These are phyloP conservation scores for Chelon auratus DNA, from an alignment of 2,797 vertebrate genomes.

Conservation along the genomic window DNA sequence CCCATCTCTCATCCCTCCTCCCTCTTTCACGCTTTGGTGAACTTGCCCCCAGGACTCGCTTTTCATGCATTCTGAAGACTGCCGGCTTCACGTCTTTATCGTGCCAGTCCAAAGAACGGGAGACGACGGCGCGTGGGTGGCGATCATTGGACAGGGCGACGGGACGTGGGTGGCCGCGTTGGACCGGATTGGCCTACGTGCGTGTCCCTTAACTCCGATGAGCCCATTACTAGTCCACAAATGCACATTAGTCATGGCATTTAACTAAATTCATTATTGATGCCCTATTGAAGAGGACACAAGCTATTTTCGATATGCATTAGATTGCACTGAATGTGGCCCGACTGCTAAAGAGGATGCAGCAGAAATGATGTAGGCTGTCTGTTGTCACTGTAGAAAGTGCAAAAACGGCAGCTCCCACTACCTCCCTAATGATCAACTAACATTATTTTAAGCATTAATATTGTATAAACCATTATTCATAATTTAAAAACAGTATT, in stretches of 20 bases:
- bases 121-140: slow-evolving; percentile 50
- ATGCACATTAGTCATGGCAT: slow-evolving; percentile 75
- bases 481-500: slow-evolving; percentile 36
- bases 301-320: slow-evolving; percentile 67
- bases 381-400: slow-evolving; percentile 11
- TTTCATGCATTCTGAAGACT: slow-evolving; percentile 77
- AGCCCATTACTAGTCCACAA: slow-evolving; percentile 58
- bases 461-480: slow-evolving; percentile 20
- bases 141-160: slow-evolving; percentile 51
- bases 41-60: slow-evolving; percentile 72
- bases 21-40: slow-evolving; percentile 79
- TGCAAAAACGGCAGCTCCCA: slow-evolving; percentile 6
- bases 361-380: slow-evolving; percentile 27
- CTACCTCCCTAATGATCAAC: slow-evolving; percentile 9
- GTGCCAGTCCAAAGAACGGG: slow-evolving; percentile 61
- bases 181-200: slow-evolving; percentile 43
- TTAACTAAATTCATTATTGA: slow-evolving; percentile 75
- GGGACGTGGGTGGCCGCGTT: slow-evolving; percentile 30
- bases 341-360: slow-evolving; percentile 46
- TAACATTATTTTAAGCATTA: slow-evolving; percentile 30
- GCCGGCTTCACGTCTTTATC: slow-evolving; percentile 57
- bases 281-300: slow-evolving; percentile 71
- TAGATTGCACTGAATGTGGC: slow-evolving; percentile 58
- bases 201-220: slow-evolving; percentile 39
- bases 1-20: slow-evolving; percentile 36